Base-by-base conservation (phyloP, 2,797 vertebrate genomes). In the Ctenopoma multispine region DNA sequence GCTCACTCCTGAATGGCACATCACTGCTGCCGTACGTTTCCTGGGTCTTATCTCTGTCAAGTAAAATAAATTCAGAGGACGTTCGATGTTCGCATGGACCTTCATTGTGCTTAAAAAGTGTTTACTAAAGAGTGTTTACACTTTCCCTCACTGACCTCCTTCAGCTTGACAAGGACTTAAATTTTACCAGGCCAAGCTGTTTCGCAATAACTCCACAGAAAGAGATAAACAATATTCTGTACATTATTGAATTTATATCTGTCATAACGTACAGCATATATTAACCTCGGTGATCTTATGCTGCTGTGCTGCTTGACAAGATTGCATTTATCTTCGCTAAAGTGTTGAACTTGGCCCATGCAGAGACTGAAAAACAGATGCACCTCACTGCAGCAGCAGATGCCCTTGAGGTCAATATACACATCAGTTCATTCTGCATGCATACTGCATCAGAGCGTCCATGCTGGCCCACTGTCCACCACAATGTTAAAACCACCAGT, bases 251-350 rank as follows among this genome's bases (percentile, higher is more conserved):
- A 83, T 86, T 73, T 70, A 57, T 62, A 72, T 63, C 63, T 56
- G 64, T 69, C 77, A 63, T 12, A 34, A 34, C 31, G 8, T 34
- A 34, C 31, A 34, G 31, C 51, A 66, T 73, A 73, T 71, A 76
- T 81, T 83, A 76, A 87, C 77, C 72, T 77, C 31, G 14, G 63
- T 61, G 74, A 54, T 75, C 67, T 71, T 55, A 20, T 29, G 8
- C 69, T 96, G 95, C 94, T 94, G 18, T 29, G 7, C 69, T 96
- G 95, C 94, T 94, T 0, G 95, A 94, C 0, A 94, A 96, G 81
- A 94, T 96, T 77, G 96, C 94, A 68, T 97, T 97, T 86, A 96
- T 97, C 86, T 91, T 95, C 68, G 95, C 95, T 86, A 96, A 95
- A 89, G 92, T 95, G 80, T 94, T 96, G 82, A 97, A 96, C 0